A percentile compares a stretch with the other conserved stretches of the same genome.
Conservation (phyloP, 2,888 invertebrate genomes). For the Clusia tigrina region DNA sequence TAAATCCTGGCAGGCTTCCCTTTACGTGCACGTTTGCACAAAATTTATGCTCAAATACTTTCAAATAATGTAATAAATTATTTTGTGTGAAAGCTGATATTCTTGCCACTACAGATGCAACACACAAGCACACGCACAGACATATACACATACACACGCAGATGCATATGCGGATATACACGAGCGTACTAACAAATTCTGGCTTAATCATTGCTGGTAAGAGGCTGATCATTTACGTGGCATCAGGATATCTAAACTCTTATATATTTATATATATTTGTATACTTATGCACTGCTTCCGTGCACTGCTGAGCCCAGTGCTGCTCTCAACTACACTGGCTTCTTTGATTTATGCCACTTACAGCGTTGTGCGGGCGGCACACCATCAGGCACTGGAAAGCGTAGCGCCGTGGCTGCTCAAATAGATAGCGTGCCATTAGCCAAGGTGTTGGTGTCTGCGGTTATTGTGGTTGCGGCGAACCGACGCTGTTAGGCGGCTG, state of each 20-base stretch:
- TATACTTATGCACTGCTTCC: neutral
- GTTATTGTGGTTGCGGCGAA: neutral
- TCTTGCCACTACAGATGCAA: neutral
- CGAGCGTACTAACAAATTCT: no score
- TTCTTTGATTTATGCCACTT: slow-evolving; percentile 1
- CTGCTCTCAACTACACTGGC: neutral
- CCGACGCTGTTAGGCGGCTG: no score
- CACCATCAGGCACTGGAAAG: neutral
- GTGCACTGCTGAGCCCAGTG: neutral
- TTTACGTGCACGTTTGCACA: neutral
- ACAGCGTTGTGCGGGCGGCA: neutral
- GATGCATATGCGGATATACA: neutral
- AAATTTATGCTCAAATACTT: slow-evolving; percentile 19
- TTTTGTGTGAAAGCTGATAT: neutral
- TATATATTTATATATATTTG: neutral
- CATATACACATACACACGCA: slow-evolving; percentile 3
- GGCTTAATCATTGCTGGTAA: neutral
- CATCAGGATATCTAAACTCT: no score
- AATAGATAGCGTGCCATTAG: neutral
- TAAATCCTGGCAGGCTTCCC: neutral
- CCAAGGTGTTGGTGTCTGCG: neutral
- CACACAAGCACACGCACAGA: neutral
- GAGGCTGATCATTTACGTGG: neutral
- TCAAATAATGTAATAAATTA: slow-evolving; percentile 14
- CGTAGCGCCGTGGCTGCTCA: neutral